These are phyloP conservation scores for Sphecodes monilicornis DNA, from an alignment of 2,888 invertebrate species.

Conservation along the genomic window DNA sequence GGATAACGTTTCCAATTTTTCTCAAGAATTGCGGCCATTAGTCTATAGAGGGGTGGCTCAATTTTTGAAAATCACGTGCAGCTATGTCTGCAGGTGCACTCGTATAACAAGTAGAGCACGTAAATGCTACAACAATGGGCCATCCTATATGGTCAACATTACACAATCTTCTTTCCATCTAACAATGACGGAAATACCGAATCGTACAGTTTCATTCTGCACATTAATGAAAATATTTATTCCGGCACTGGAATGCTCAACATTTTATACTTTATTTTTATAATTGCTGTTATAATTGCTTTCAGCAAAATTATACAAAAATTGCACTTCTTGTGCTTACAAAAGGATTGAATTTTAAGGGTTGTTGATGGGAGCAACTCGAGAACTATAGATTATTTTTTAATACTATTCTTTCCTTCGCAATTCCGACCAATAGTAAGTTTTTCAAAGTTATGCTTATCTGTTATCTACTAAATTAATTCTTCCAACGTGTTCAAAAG, in stretches of 20 bases:
- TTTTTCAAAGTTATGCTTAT: too few species aligned
- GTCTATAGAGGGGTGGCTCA: background rate
- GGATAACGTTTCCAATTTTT: constrained; percentile 13
- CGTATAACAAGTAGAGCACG: background rate
- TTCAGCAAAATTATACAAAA: too few species aligned
- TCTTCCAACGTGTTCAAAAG: too few species aligned
- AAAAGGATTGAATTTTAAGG: too few species aligned
- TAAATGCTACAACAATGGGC: background rate
- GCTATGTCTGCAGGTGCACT: background rate
- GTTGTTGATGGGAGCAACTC: too few species aligned
- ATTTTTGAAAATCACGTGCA: background rate
- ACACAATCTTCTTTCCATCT: background rate
- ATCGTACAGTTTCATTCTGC: background rate
- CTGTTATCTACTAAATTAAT: too few species aligned
- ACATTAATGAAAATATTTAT: background rate
- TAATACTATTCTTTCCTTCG: too few species aligned
- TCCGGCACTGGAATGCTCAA: background rate
- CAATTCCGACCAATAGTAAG: too few species aligned
- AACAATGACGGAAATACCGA: background rate
- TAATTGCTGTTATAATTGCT: too few species aligned
- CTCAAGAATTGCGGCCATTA: constrained; percentile 7
- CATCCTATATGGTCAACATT: background rate
- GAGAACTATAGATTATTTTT: too few species aligned
- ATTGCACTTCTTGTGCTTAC: too few species aligned
- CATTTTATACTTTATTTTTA: background rate